Percentiles rank a stretch among this genome's conserved stretches.
Conservation (phyloP, 2,797 vertebrate genomes). For the Salmo trutta region DNA sequence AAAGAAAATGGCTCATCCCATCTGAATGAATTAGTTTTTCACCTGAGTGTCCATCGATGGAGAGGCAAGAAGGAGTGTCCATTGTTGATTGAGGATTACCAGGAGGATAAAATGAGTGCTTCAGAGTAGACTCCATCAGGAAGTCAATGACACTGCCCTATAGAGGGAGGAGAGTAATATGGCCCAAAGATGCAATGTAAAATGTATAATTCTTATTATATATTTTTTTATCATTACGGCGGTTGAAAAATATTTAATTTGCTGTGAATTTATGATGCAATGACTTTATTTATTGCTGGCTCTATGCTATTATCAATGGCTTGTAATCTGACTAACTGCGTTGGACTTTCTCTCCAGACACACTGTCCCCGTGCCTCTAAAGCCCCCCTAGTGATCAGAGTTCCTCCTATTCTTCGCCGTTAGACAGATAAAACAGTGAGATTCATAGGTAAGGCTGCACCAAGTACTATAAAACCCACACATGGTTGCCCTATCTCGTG, state of each 20-base stretch:
- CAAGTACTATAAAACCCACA: slow-evolving; percentile 18
- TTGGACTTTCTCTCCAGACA: slow-evolving; percentile 9
- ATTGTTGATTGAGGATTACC: background rate
- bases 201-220: no score
- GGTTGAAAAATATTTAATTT: background rate
- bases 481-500: slow-evolving; percentile 28
- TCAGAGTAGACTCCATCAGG: slow-evolving; percentile 6
- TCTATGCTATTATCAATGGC: background rate
- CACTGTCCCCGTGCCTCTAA: slow-evolving; percentile 5
- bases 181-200: background rate
- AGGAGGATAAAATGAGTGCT: background rate
- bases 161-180: background rate
- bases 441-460: slow-evolving; percentile 31
- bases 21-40: slow-evolving; percentile 7
- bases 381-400: slow-evolving; percentile 25
- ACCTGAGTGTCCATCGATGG: background rate
- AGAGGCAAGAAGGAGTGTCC: background rate
- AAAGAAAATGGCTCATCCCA: slow-evolving; percentile 9
- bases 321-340: background rate
- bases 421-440: slow-evolving; percentile 23
- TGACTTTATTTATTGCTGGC: slow-evolving; percentile 2
- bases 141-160: slow-evolving; percentile 12
- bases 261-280: background rate
- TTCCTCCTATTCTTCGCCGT: slow-evolving; percentile 18
- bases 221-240: background rate